phyloP scores from a whole-genome alignment of 2,888 invertebrate genomes.

The Oasisia sp. region DNA sequence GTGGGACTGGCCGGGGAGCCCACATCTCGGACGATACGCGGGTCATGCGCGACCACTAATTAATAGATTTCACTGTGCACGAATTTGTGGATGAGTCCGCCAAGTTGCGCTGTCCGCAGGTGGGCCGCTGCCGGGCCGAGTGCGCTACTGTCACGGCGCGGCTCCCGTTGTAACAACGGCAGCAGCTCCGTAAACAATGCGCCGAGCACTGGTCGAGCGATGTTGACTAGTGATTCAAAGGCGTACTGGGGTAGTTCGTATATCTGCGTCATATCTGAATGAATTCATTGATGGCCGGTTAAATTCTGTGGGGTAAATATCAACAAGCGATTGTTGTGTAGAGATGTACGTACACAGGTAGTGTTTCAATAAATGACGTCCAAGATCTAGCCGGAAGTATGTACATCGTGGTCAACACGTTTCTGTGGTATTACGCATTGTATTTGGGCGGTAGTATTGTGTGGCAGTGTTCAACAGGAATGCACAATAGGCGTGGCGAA shows the following conservation, averaged over 20 bases:
- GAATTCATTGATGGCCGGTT: background rate
- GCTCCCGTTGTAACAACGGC: background rate
- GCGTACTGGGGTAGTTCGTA: background rate
- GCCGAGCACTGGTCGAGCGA: background rate
- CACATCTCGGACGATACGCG: background rate
- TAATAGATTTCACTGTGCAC: background rate
- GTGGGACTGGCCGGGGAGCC: background rate
- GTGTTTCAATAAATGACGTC: constrained; percentile 1
- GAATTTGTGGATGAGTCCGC: background rate
- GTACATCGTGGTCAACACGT: background rate
- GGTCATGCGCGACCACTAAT: constrained; percentile 5
- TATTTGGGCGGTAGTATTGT: background rate
- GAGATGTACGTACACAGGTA: too few species aligned
- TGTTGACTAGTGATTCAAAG: background rate
- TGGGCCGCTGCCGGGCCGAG: background rate
- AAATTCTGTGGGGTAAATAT: constrained; percentile 3
- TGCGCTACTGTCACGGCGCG: background rate
- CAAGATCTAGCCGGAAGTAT: background rate
- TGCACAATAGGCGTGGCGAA: background rate
- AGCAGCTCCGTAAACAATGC: background rate
- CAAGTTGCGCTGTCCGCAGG: background rate
- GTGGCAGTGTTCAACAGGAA: background rate
- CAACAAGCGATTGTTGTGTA: background rate
- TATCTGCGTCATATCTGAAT: background rate
- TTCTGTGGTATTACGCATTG: background rate